Percentiles rank a stretch among this genome's conserved stretches.
phyloP scores from a whole-genome alignment of 2,888 invertebrate genomes.

The Polydrusus cervinus region DNA sequence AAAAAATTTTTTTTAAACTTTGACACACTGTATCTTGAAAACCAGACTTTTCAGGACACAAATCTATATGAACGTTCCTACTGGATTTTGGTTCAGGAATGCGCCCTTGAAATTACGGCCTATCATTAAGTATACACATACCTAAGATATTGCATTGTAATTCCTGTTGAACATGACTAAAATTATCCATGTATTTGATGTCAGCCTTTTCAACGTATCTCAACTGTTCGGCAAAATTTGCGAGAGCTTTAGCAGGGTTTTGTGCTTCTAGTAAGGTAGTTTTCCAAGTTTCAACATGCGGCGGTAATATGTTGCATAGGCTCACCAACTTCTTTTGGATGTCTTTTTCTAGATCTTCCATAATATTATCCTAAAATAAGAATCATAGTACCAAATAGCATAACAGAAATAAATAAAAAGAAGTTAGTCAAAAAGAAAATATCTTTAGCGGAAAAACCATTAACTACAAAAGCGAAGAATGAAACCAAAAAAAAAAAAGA shows the following conservation, averaged over 20 bases:
- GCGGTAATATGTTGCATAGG: constrained; percentile 74
- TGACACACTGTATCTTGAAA: too few species aligned
- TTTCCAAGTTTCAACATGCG: constrained; percentile 72
- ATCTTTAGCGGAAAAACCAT: too few species aligned
- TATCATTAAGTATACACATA: too few species aligned
- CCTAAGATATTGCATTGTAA: constrained; percentile 70
- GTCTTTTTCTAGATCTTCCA: constrained; percentile 56
- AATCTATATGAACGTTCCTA: too few species aligned
- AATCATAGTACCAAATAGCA: not conserved
- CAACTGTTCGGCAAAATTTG: constrained; percentile 74
- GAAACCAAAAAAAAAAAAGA: too few species aligned
- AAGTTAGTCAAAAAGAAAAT: too few species aligned
- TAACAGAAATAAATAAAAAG: too few species aligned
- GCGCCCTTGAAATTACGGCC: too few species aligned
- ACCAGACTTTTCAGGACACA: too few species aligned
- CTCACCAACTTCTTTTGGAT: constrained; percentile 74
- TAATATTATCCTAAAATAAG: constrained; percentile 20
- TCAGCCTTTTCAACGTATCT: constrained; percentile 71
- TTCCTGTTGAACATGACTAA: constrained; percentile 70
- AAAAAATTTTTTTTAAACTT: too few species aligned
- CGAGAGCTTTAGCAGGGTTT: constrained; percentile 73
- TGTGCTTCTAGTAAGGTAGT: constrained; percentile 73
- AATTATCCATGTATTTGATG: constrained; percentile 68
- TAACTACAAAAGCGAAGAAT: too few species aligned
- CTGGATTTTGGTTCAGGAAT: too few species aligned